These are phyloP conservation scores for Sesamia nonagrioides DNA, from an alignment of 1,140 invertebrate species.

Conservation along the genomic window DNA sequence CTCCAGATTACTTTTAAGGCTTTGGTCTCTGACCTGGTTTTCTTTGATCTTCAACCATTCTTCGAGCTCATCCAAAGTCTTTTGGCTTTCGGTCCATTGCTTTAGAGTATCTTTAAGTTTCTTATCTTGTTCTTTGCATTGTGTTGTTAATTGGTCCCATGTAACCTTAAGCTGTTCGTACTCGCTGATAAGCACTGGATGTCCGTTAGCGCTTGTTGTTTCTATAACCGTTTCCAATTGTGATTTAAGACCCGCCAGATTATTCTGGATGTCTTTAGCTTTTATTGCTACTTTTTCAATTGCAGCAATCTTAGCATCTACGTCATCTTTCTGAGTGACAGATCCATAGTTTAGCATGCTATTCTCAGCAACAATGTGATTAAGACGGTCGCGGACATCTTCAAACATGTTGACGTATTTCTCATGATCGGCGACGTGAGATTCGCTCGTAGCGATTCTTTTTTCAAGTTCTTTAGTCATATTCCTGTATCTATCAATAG, in stretches of 20 bases:
- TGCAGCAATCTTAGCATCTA: conserved; percentile 91
- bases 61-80: conserved; percentile 92
- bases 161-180: conserved; percentile 92
- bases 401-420: conserved; percentile 93
- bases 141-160: conserved; percentile 93
- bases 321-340: conserved; percentile 91
- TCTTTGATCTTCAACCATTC: conserved; percentile 96
- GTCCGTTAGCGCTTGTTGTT: conserved; percentile 94
- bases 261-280: conserved; percentile 91
- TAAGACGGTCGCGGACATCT: conserved; percentile 92
- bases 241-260: conserved; percentile 91
- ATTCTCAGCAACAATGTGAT: conserved; percentile 90
- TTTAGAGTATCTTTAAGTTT: conserved; percentile 91
- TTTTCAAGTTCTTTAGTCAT: conserved; percentile 91
- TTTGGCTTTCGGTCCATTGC: conserved; percentile 94
- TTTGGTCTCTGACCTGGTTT: conserved; percentile 95
- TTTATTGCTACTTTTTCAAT: conserved; percentile 93
- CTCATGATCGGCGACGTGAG: conserved; percentile 94
- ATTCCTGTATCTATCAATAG: conserved; percentile 91
- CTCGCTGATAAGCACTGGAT: conserved; percentile 91
- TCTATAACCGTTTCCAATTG: conserved; percentile 92
- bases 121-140: conserved; percentile 90
- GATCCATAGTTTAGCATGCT: conserved; percentile 90
- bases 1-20: conserved; percentile 94
- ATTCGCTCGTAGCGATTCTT: conserved; percentile 90